These are phyloP conservation scores for Aquatica leii DNA, from an alignment of 2,888 invertebrate species.

Conservation along the genomic window DNA sequence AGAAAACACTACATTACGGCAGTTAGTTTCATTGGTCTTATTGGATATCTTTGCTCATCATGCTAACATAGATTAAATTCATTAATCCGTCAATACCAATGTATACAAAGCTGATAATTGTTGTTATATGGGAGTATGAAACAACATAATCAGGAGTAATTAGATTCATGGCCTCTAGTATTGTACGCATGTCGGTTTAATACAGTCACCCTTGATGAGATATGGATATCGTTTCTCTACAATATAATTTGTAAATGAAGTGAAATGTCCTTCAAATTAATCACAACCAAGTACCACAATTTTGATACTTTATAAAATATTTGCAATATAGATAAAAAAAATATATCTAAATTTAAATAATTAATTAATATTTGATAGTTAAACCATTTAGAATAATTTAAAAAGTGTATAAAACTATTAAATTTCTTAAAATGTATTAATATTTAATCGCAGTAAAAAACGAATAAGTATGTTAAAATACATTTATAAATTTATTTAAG, in stretches of 20 bases:
- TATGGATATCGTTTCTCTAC: conserved; percentile 30
- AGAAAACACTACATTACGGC: no score
- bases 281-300: background rate
- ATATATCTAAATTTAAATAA: no score
- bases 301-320: no score
- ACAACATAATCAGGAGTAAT: conserved; percentile 37
- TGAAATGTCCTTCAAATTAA: conserved; percentile 11
- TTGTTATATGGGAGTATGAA: conserved; percentile 29
- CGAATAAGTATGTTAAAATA: no score
- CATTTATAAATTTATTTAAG: no score
- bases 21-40: background rate
- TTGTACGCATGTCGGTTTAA: conserved; percentile 35
- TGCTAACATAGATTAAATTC: conserved; percentile 19
- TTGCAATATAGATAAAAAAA: no score
- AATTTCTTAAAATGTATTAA: no score
- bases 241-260: conserved; percentile 21
- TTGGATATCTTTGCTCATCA: conserved; percentile 5
- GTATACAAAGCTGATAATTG: conserved; percentile 35
- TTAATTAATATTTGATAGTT: no score
- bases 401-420: no score
- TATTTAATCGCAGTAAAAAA: no score
- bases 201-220: conserved; percentile 35
- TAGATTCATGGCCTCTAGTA: conserved; percentile 37
- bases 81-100: conserved; percentile 32
- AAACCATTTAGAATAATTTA: no score